Evolutionary conservation across 2,888 invertebrate genomes (phyloP), one percentile per base, ranked within the genome.

Genomic region (Physocephala rufipes): DNA sequence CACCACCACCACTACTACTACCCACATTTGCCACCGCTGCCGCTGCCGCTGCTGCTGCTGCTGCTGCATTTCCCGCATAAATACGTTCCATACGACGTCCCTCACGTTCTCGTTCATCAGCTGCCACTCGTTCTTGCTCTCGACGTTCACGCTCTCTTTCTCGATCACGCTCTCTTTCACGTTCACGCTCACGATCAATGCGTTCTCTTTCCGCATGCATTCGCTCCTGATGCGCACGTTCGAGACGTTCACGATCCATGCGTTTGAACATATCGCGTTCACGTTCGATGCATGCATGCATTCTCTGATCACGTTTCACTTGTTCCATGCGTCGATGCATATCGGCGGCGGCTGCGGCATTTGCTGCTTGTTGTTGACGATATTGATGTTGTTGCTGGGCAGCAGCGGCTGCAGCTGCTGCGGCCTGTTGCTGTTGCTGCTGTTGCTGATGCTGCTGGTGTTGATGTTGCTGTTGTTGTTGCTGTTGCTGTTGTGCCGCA

Each of bases 391-490:
- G 75, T 53, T 72, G 73, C 76, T 72, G 72, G 68, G 78, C 36
- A 74, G 21, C 76, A 45, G 76, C 86, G 86, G 71, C 82, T 76
- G 87, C 74, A 36, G 75, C 73, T 2, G 71, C 75, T n/a, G n/a
- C n/a, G n/a, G n/a, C n/a, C n/a, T n/a, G n/a, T n/a, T n/a, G n/a
- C 21, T 67, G 73, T 66, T 86, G 86, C 28, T 87, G 86, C 59
- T 84, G 83, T 62, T 86, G 84, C n/a, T 84, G 75, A 81, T 84
- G 83, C 69, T 78, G 82, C 64, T 81, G 84, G 70, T 78, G 81
- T 36, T 83, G 84, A n/a, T 67, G 73, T 65, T 86, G 86, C 21
- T 80, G 78, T 30, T 81, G 82, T 55, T 81, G 78, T 80, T 59
- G 75, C 53, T 72, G 73, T 76, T 73, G 73, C 70, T 78, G 30